phyloP scores from a whole-genome alignment of 92 coral and sea anemone genomes.

The Phenganax stokvisi region DNA sequence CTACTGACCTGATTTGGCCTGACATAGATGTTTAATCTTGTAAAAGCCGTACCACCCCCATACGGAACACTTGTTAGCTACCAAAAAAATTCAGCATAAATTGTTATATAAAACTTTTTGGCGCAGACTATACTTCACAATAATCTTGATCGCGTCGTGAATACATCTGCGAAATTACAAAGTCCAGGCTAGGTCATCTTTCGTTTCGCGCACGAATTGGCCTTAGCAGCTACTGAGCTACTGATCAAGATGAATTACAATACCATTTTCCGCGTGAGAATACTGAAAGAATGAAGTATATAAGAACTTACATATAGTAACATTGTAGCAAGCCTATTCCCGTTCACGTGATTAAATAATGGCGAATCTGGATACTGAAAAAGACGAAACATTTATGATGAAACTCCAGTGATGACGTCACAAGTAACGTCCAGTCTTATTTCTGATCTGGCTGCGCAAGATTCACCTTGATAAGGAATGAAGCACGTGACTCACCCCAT shows the following conservation, averaged over 20 bases:
- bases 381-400: not conserved
- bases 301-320: constrained; percentile 62
- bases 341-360: constrained; percentile 48
- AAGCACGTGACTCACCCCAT: constrained; percentile 46
- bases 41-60: constrained; percentile 69
- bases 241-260: not conserved
- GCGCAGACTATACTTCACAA: not conserved
- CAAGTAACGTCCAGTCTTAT: too few species aligned
- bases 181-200: too few species aligned
- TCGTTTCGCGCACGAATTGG: too few species aligned
- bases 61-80: constrained; percentile 59
- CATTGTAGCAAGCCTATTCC: constrained; percentile 74
- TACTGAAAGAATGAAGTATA: not conserved
- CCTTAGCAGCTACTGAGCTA: too few species aligned
- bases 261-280: not conserved
- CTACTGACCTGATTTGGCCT: constrained; percentile 58
- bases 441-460: too few species aligned
- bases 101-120: not conserved
- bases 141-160: not conserved
- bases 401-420: not conserved
- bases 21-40: constrained; percentile 41
- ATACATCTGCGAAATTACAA: too few species aligned
- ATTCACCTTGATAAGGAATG: too few species aligned
- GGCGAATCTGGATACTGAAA: constrained; percentile 58
- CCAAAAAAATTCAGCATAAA: not conserved